phyloP scores from a whole-genome alignment of 2,888 invertebrate species.

The Hemicrepidius hirtus region DNA sequence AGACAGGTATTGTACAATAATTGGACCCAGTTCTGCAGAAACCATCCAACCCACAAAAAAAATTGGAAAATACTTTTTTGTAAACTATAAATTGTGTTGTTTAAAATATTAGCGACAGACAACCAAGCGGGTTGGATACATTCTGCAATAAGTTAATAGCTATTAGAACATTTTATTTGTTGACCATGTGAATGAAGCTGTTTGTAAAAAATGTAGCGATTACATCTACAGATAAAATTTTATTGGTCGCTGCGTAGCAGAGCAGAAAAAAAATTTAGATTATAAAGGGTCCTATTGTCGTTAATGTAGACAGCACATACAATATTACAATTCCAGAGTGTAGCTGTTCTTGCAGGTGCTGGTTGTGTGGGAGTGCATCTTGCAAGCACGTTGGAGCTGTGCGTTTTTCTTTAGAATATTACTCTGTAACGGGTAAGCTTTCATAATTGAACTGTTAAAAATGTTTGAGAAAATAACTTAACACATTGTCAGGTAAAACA shows the following conservation, averaged over 20 bases:
- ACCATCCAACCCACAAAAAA: too few species aligned
- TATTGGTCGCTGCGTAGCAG: background rate
- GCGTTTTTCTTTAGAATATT: background rate
- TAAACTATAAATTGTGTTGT: too few species aligned
- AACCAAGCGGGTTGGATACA: too few species aligned
- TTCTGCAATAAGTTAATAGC: too few species aligned
- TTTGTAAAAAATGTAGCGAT: too few species aligned
- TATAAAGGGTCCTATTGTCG: background rate
- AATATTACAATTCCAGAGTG: background rate
- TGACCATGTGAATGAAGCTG: background rate
- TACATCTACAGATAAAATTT: background rate
- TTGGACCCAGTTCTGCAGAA: too few species aligned
- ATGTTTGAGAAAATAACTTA: background rate
- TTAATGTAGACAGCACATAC: background rate
- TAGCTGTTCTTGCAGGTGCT: background rate
- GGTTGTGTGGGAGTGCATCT: background rate
- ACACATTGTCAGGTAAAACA: background rate
- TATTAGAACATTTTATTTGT: too few species aligned
- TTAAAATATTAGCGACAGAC: too few species aligned
- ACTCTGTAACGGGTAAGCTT: background rate
- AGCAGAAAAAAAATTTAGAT: background rate
- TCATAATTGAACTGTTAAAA: too few species aligned
- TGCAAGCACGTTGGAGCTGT: background rate
- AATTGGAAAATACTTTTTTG: too few species aligned
- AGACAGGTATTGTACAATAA: too few species aligned